Evolutionary conservation across 92 coral and sea anemone genomes (phyloP).

Genomic region (Bergia sp.): DNA sequence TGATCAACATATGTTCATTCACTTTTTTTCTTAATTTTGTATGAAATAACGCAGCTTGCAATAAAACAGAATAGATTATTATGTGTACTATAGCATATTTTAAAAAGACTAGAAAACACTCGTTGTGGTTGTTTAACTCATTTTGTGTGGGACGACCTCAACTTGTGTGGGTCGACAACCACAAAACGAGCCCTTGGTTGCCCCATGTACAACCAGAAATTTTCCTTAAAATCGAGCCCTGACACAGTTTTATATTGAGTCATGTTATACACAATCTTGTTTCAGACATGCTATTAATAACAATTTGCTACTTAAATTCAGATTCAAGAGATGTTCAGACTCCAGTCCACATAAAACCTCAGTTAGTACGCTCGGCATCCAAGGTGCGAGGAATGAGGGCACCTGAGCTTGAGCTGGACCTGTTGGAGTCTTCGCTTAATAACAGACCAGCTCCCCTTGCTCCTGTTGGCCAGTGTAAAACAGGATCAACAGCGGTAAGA

Average conservation of each 20-base stretch:
- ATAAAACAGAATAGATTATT: too few relatives aligned
- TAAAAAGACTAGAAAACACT: too few relatives aligned
- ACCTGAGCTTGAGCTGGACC: slow-evolving; percentile 76
- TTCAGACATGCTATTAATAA: slow-evolving; percentile 19
- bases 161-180: too few relatives aligned
- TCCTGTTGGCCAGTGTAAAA: slow-evolving; percentile 61
- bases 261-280: background rate
- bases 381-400: slow-evolving; percentile 81
- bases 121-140: too few relatives aligned
- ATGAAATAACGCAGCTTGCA: too few relatives aligned
- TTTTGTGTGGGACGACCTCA: too few relatives aligned
- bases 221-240: too few relatives aligned
- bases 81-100: too few relatives aligned
- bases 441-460: slow-evolving; percentile 78
- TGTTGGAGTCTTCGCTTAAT: slow-evolving; percentile 57
- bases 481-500: slow-evolving; percentile 20
- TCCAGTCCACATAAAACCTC: slow-evolving; percentile 93
- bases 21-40: too few relatives aligned
- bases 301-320: background rate
- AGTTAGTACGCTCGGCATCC: slow-evolving; percentile 92
- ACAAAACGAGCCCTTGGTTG: too few relatives aligned
- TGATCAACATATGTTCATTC: too few relatives aligned
- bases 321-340: slow-evolving; percentile 71
- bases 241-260: background rate
- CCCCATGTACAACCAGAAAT: too few relatives aligned